A percentile compares a stretch with the other conserved stretches of the same genome.
Evolutionary conservation across 2,797 vertebrate genomes (phyloP).

Genomic region (Sylvilagus floridanus): DNA sequence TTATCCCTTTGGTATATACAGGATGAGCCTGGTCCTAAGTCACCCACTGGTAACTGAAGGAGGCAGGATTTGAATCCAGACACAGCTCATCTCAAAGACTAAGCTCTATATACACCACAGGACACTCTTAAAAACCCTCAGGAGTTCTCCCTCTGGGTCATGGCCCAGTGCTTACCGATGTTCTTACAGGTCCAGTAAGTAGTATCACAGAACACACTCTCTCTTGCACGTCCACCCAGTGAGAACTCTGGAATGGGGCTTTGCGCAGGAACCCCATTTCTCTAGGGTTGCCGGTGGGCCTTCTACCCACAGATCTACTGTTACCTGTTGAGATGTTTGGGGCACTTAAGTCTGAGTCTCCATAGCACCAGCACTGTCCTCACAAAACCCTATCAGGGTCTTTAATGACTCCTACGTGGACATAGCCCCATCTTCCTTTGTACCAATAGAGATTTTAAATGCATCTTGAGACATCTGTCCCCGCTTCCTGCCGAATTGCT

Average conservation of each 20-base stretch:
- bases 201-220: background rate
- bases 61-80: background rate
- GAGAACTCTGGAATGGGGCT: background rate
- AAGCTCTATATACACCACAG: background rate
- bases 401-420: background rate
- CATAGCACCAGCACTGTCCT: background rate
- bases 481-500: background rate
- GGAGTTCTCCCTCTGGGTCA: background rate
- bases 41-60: background rate
- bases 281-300: background rate
- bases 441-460: background rate
- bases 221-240: background rate
- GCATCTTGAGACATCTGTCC: background rate
- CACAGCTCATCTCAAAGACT: background rate
- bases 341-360: background rate
- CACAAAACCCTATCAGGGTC: background rate
- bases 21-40: background rate
- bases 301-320: background rate
- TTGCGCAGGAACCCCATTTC: background rate
- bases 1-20: background rate
- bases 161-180: background rate
- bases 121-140: background rate
- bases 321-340: background rate
- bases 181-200: background rate
- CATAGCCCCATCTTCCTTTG: background rate